Conservation (phyloP, 1,140 invertebrate genomes). For the Drosophila tsacasi region DNA sequence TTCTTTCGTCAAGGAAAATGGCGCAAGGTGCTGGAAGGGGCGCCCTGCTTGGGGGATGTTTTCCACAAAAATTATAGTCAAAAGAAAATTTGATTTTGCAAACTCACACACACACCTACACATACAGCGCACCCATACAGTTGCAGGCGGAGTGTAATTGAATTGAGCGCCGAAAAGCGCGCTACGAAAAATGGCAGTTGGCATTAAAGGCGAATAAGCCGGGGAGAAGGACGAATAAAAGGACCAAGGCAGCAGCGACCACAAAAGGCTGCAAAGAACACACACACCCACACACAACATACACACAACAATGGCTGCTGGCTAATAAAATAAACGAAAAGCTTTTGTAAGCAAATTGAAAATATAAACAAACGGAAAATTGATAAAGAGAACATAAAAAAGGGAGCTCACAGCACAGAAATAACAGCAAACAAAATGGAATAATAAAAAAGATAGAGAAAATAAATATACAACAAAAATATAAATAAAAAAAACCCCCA, state of each 20-base stretch:
- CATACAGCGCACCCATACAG: conserved; percentile 20
- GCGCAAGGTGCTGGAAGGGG: conserved; percentile 56
- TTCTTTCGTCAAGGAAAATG: conserved; percentile 54
- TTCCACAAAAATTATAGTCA: conserved; percentile 70
- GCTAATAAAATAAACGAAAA: conserved; percentile 84
- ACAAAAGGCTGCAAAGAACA: conserved; percentile 55
- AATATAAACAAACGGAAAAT: conserved; percentile 83
- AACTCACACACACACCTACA: conserved; percentile 26
- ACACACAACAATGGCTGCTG: conserved; percentile 64
- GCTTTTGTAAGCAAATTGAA: conserved; percentile 84
- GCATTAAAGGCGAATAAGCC: conserved; percentile 28
- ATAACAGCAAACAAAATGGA: conserved; percentile 34
- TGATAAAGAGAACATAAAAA: conserved; percentile 62
- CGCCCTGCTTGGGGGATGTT: conserved; percentile 12
- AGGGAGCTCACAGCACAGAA: conserved; percentile 10
- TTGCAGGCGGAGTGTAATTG: conserved; percentile 61
- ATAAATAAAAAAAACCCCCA: conserved; percentile 26
- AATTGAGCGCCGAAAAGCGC: conserved; percentile 76
- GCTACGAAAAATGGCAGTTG: conserved; percentile 54
- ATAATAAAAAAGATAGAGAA: conserved; percentile 39
- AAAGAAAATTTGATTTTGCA: conserved; percentile 77
- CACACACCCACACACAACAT: conserved; percentile 18
- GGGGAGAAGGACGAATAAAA: conserved; percentile 6
- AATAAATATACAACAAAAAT: not conserved
- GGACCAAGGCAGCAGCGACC: conserved; percentile 49